Conservation (phyloP, 2,113 vertebrate genomes). For the Electrona antarctica region DNA sequence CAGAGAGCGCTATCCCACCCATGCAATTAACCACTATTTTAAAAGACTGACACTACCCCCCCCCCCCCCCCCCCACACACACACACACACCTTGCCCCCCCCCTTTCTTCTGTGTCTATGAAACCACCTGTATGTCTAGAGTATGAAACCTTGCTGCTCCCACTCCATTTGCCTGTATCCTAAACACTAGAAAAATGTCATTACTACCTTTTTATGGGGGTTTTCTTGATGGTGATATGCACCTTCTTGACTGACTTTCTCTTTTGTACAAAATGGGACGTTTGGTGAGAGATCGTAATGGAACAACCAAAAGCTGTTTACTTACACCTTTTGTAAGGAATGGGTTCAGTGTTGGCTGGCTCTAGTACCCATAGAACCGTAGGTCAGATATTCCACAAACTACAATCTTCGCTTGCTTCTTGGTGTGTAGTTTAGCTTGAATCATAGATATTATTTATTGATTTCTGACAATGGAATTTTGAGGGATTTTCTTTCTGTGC, state of each 20-base stretch:
- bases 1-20: conserved; percentile 54
- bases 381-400: conserved; percentile 7
- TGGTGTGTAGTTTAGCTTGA: conserved; percentile 15
- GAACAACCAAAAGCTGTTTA: conserved; percentile 12
- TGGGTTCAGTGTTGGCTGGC: conserved; percentile 34
- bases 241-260: conserved; percentile 52
- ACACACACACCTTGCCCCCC: conserved; percentile 1
- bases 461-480: conserved; percentile 58
- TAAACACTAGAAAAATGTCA: conserved; percentile 41
- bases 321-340: conserved; percentile 11
- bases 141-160: not conserved
- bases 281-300: conserved; percentile 42
- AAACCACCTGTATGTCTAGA: not conserved
- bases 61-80: not conserved
- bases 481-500: conserved; percentile 51
- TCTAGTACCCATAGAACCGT: conserved; percentile 10
- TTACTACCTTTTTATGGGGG: conserved; percentile 38
- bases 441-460: conserved; percentile 57
- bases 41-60: conserved; percentile 30
- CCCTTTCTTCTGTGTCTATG: not conserved
- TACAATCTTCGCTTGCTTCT: conserved; percentile 5
- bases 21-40: conserved; percentile 65
- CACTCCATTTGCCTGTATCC: conserved; percentile 23
- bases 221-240: conserved; percentile 26
- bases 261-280: conserved; percentile 40